phyloP scores from a whole-genome alignment of 1,140 invertebrate genomes.

The Oedothorax gibbosus region DNA sequence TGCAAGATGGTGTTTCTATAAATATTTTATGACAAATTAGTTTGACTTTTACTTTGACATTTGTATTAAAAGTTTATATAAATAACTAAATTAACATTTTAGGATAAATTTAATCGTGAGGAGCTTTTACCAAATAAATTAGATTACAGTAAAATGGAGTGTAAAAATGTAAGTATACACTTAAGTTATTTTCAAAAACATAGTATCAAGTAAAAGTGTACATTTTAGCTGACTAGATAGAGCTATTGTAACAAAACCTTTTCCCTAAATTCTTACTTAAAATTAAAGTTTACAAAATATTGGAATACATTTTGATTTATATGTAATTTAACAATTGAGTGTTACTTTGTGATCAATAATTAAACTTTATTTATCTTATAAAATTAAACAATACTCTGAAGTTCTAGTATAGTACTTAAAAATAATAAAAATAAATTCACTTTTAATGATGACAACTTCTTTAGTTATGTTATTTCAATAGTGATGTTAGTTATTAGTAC shows the following conservation, averaged over 20 bases:
- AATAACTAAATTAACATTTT: neutral
- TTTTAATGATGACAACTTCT: no score
- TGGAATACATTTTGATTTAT: neutral
- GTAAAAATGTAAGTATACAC: conserved; percentile 35
- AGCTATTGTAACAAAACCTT: no score
- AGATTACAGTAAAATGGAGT: conserved; percentile 33
- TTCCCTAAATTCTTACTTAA: no score
- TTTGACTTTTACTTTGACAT: no score
- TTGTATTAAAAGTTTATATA: neutral
- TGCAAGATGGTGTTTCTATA: no score
- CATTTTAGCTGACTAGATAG: neutral
- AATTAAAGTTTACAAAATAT: no score
- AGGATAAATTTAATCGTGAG: conserved; percentile 48
- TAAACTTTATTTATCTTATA: neutral
- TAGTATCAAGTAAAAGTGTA: neutral
- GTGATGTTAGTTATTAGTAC: no score
- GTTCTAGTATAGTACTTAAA: no score
- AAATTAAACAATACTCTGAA: no score
- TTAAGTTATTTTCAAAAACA: neutral
- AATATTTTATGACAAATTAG: no score
- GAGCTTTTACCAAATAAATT: conserved; percentile 50
- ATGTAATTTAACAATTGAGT: neutral
- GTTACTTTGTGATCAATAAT: neutral
- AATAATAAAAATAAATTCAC: no score
- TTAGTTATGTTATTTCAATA: no score